Percentiles rank a stretch among this genome's conserved stretches.
Evolutionary conservation across 2,113 vertebrate genomes (phyloP).

Genomic region (Cyanistes caeruleus): DNA sequence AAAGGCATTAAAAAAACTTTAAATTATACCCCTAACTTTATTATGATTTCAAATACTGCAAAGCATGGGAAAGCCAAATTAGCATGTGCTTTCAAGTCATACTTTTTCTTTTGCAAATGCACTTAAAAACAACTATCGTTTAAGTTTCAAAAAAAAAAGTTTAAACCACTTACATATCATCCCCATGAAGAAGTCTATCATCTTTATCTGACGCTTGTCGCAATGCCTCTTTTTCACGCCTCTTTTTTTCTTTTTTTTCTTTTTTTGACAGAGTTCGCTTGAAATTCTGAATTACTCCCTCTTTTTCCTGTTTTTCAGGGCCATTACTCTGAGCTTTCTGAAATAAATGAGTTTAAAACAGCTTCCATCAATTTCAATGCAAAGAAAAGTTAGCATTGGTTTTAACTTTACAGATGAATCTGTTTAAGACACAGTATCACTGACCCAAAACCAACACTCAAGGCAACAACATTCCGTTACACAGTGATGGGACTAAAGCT

Average conservation of each 20-base stretch:
- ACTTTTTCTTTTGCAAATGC: not conserved
- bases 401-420: not conserved
- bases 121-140: not conserved
- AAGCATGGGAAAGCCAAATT: not conserved
- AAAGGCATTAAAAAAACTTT: not conserved
- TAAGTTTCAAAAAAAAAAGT: not conserved
- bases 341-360: conserved; percentile 26
- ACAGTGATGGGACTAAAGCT: not conserved
- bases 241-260: conserved; percentile 91
- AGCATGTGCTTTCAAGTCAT: not conserved
- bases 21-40: not conserved
- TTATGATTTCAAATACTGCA: not conserved
- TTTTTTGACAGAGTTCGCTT: conserved; percentile 97
- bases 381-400: not conserved
- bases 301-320: conserved; percentile 94
- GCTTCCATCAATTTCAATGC: not conserved
- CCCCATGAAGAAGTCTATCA: conserved; percentile 79
- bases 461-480: not conserved
- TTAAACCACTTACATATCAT: conserved; percentile 83
- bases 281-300: conserved; percentile 98
- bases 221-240: conserved; percentile 88
- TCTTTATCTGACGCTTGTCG: conserved; percentile 87
- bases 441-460: not conserved
- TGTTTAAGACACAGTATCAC: not conserved
- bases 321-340: conserved; percentile 96